Evolutionary conservation across 2,113 vertebrate genomes (phyloP).

Genomic region (Tachycineta bicolor): DNA sequence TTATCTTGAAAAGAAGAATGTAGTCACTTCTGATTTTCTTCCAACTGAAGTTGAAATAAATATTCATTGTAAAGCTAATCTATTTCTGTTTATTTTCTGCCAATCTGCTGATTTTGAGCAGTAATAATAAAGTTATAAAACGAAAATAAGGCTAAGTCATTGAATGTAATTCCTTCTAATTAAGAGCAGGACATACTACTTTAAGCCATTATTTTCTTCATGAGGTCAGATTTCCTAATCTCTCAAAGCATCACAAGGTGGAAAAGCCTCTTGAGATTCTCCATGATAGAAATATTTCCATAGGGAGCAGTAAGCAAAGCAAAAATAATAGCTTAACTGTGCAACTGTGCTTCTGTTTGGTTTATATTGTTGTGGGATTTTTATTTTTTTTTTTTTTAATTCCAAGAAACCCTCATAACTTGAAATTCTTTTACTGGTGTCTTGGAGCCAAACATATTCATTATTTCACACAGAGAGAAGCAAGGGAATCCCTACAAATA

Average conservation of each 20-base stretch:
- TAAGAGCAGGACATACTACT: not conserved
- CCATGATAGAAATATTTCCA: not conserved
- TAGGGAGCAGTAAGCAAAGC: not conserved
- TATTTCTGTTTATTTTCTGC: not conserved
- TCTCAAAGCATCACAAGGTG: not conserved
- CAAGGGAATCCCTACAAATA: not conserved
- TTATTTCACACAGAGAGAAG: not conserved
- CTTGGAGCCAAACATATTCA: not conserved
- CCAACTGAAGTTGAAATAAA: not conserved
- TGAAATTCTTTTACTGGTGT: not conserved
- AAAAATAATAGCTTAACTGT: not conserved
- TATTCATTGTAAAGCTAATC: not conserved
- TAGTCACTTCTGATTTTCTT: not conserved
- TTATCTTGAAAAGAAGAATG: not conserved
- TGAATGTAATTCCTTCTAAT: not conserved
- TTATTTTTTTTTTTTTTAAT: not conserved
- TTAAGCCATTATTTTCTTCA: not conserved
- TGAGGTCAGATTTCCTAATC: not conserved
- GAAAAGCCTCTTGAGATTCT: not conserved
- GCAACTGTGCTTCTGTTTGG: rapidly evolving
- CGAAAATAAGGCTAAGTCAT: not conserved
- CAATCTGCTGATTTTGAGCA: not conserved
- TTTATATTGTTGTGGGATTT: not conserved
- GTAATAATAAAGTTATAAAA: not conserved
- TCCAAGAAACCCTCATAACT: not conserved